Evolutionary conservation across 1,140 invertebrate genomes (phyloP).

Genomic region (Rhynchophorus ferrugineus): DNA sequence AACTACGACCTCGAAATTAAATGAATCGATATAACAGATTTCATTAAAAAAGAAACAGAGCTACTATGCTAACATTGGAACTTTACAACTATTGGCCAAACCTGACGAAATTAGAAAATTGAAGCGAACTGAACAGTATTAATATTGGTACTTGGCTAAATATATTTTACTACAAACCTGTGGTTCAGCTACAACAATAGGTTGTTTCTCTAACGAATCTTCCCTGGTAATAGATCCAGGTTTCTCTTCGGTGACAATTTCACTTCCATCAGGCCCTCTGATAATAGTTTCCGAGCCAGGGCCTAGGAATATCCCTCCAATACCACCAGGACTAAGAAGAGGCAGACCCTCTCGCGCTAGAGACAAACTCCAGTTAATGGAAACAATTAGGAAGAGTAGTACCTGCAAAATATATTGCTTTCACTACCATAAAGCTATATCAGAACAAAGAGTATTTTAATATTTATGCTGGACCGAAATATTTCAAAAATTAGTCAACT

Average conservation of each 20-base stretch:
- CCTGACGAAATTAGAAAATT: too few species aligned
- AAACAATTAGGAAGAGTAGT: conserved; percentile 21
- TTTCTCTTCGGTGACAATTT: conserved; percentile 29
- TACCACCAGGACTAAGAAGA: conserved; percentile 28
- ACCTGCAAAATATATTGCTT: conserved; percentile 13
- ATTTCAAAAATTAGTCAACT: too few species aligned
- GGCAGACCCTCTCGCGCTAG: conserved; percentile 13
- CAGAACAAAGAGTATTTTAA: not conserved
- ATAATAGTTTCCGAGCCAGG: conserved; percentile 35
- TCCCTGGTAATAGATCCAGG: conserved; percentile 26
- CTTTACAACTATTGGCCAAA: too few species aligned
- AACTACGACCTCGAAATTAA: too few species aligned
- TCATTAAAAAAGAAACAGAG: too few species aligned
- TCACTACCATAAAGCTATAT: not conserved
- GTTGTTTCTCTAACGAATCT: conserved; percentile 11
- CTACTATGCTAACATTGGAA: too few species aligned
- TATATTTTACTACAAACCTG: too few species aligned
- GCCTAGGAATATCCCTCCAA: conserved; percentile 33
- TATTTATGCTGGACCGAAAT: too few species aligned
- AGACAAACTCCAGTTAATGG: conserved; percentile 4
- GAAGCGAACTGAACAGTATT: too few species aligned
- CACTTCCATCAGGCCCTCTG: conserved; percentile 35
- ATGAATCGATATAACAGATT: too few species aligned
- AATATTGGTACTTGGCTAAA: too few species aligned
- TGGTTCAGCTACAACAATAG: conserved; percentile 29